Evolutionary conservation across 2,888 invertebrate genomes (phyloP).

Genomic region (Scrobipalpa costella): DNA sequence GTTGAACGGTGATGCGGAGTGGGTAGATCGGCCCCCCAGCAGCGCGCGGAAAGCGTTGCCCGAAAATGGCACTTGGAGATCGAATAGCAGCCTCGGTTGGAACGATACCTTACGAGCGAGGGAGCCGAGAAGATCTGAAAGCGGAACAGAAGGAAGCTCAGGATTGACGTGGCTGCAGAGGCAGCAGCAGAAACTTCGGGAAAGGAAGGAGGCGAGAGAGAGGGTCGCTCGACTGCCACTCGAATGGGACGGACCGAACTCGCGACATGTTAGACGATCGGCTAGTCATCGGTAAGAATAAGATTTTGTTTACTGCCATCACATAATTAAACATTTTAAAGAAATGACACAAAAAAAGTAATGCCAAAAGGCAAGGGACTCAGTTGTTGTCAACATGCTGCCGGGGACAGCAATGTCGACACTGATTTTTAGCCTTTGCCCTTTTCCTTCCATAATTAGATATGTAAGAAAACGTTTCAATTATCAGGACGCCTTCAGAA

Average conservation of each 20-base stretch:
- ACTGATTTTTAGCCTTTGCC: too few relatives aligned
- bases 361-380: too few relatives aligned
- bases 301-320: too few relatives aligned
- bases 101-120: constrained; percentile 60
- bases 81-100: constrained; percentile 69
- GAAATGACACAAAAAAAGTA: too few relatives aligned
- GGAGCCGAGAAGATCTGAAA: constrained; percentile 70
- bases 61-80: constrained; percentile 70
- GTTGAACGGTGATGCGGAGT: constrained; percentile 71
- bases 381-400: too few relatives aligned
- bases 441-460: too few relatives aligned
- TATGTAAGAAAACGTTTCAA: too few relatives aligned
- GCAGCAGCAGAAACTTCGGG: constrained; percentile 90
- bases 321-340: too few relatives aligned
- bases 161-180: constrained; percentile 90
- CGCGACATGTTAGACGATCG: constrained; percentile 73
- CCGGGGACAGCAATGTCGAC: too few relatives aligned
- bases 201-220: constrained; percentile 87
- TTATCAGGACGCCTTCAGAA: too few relatives aligned
- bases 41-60: constrained; percentile 57
- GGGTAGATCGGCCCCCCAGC: constrained; percentile 64
- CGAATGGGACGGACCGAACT: constrained; percentile 80
- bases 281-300: constrained; percentile 75
- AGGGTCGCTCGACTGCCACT: constrained; percentile 86
- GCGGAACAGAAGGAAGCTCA: constrained; percentile 64